A percentile compares a stretch with the other conserved stretches of the same genome.
phyloP scores from a whole-genome alignment of 2,113 vertebrate species.

The Rallus limicola region DNA sequence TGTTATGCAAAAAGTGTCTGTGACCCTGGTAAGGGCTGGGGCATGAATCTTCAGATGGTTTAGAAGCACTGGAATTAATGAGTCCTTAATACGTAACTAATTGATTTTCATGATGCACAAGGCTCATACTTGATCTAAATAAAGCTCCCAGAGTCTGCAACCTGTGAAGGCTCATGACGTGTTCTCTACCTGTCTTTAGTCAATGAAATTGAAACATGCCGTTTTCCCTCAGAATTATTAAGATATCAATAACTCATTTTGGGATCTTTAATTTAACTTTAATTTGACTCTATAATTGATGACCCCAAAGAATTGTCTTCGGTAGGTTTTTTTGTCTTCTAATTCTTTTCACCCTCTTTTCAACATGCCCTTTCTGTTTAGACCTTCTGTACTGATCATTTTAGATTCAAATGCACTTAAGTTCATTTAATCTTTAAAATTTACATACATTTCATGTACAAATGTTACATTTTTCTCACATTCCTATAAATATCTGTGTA shows the following conservation, averaged over 20 bases:
- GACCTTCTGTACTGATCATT: not conserved
- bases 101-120: not conserved
- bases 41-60: not conserved
- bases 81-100: not conserved
- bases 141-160: not conserved
- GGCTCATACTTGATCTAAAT: not conserved
- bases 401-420: not conserved
- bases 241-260: not conserved
- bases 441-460: not conserved
- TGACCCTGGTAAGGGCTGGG: not conserved
- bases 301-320: not conserved
- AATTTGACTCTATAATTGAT: not conserved
- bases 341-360: not conserved
- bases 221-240: not conserved
- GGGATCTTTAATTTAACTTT: not conserved
- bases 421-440: not conserved
- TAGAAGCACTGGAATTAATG: conserved; percentile 1
- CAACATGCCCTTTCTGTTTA: not conserved
- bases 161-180: not conserved
- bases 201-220: not conserved
- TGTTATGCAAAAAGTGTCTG: not conserved
- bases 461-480: not conserved
- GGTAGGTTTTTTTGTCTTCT: not conserved
- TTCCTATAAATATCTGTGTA: not conserved
- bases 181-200: not conserved